phyloP scores from a whole-genome alignment of 1,140 invertebrate species.

The Drosophila ohnishii region DNA sequence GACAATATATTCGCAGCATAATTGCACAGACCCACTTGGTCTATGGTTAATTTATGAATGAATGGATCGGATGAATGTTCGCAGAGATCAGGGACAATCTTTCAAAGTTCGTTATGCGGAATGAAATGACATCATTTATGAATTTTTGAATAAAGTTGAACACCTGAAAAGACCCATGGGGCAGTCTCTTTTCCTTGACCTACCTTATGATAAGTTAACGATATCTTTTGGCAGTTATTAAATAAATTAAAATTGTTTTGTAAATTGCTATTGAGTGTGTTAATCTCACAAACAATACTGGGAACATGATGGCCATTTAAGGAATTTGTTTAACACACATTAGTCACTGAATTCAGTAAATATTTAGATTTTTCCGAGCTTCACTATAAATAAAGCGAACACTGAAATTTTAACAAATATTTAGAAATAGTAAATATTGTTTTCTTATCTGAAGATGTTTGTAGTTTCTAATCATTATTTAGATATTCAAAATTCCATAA shows the following conservation, averaged over 20 bases:
- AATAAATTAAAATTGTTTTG: neutral
- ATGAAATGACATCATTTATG: constrained; percentile 42
- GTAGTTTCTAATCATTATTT: too few species aligned
- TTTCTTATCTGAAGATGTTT: neutral
- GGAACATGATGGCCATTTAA: neutral
- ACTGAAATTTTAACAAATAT: neutral
- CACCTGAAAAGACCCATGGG: neutral
- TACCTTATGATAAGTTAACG: constrained; percentile 11
- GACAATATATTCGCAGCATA: constrained; percentile 29
- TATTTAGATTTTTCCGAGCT: neutral
- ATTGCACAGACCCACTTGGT: constrained; percentile 1
- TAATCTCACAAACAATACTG: neutral
- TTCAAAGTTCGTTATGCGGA: constrained; percentile 10
- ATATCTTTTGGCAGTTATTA: neutral
- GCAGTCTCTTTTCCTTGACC: constrained; percentile 26
- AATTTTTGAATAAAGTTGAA: constrained; percentile 11
- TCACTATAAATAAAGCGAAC: neutral
- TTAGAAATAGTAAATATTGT: neutral
- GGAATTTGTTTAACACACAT: neutral
- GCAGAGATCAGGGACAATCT: constrained; percentile 42
- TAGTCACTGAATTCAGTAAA: neutral
- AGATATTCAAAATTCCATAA: neutral
- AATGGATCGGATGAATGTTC: constrained; percentile 22
- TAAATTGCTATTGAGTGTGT: neutral
- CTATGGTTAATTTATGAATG: constrained; percentile 38